A percentile compares a stretch with the other conserved stretches of the same genome.
Conservation (phyloP, 2,113 vertebrate genomes). For the Galeopterus variegatus region DNA sequence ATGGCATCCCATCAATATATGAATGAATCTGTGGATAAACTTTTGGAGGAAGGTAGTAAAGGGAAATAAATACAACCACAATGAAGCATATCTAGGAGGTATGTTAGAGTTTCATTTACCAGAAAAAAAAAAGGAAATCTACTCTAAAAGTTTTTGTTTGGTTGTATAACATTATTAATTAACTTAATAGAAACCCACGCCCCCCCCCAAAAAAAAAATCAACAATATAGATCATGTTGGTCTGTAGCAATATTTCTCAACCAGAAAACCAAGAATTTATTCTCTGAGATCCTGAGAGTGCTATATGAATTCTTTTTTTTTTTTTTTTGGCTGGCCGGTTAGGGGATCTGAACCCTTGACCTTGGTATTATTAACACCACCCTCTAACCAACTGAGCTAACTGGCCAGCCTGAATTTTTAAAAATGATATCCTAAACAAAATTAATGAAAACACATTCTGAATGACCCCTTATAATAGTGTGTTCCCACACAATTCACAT, state of each 20-base stretch:
- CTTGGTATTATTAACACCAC: too few relatives aligned
- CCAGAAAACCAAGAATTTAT: slow-evolving; percentile 27
- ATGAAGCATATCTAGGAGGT: background rate
- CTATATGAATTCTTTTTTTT: background rate
- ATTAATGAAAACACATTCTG: slow-evolving; percentile 55
- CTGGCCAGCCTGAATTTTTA: background rate
- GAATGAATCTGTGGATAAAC: background rate
- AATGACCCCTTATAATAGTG: background rate
- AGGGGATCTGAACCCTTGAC: too few relatives aligned
- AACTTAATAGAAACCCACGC: background rate
- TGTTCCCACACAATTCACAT: background rate
- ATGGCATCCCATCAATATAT: background rate
- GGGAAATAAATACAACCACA: background rate
- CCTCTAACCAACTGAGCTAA: too few relatives aligned
- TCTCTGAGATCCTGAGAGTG: slow-evolving; percentile 27
- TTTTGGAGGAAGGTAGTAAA: background rate
- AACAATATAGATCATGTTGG: background rate
- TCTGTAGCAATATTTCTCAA: background rate
- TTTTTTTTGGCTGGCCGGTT: too few relatives aligned
- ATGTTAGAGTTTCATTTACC: background rate
- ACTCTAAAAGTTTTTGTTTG: background rate
- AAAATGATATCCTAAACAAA: slow-evolving; percentile 25
- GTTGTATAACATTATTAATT: background rate
- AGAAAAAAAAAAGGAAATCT: background rate
- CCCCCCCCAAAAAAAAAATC: background rate